Base-by-base conservation (phyloP, 2,797 vertebrate species). In the Margarornis squamiger region DNA sequence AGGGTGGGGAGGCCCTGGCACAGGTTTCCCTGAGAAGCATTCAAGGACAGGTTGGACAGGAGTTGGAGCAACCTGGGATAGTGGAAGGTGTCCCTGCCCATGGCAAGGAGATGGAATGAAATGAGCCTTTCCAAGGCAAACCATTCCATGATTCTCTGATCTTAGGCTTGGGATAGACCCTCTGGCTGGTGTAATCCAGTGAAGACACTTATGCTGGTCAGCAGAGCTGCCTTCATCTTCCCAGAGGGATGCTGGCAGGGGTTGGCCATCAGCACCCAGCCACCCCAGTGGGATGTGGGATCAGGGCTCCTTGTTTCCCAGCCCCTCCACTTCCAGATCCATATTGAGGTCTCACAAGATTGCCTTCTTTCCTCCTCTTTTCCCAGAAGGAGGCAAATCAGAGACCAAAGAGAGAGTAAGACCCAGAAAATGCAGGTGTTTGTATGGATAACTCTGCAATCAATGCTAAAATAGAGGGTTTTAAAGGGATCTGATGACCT, bases 11-110 rank as follows among this genome's bases (percentile, higher is more conserved):
- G 14, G 23, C 20, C 14, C 41, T 63, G 57, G 49, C 49, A 43
- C 27, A 57, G 43, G 26, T 0, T 55, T 27, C 5, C 10, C 66
- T 38, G 36, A 36, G 66, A 0, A 79, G 23, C n/a, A 15, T 3
- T 10, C 58, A 27, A 72, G 43, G 19, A 22, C 66, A n/a, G 26
- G 17, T 0, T 72, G 43, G 32, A 23, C 0, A 0, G 51, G 22
- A 7, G 32, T 51, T 16, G 36, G 58, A 71, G 12, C 58, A 36
- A 0, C 10, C 27, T 51, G 51, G 22, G 4, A 6, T 1, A 18
- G 26, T 0, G 66, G 41, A 6, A 78, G 2, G 9, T 14, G 30
- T 55, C 49, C 26, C 12, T 63, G 51, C 12, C 1, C 27, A 23
- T 36, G 32, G 30, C 41, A 70, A 17, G 9, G 9, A 4, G 27